These are phyloP conservation scores for Ditula angustiorana DNA, from an alignment of 2,888 invertebrate species.

Conservation along the genomic window DNA sequence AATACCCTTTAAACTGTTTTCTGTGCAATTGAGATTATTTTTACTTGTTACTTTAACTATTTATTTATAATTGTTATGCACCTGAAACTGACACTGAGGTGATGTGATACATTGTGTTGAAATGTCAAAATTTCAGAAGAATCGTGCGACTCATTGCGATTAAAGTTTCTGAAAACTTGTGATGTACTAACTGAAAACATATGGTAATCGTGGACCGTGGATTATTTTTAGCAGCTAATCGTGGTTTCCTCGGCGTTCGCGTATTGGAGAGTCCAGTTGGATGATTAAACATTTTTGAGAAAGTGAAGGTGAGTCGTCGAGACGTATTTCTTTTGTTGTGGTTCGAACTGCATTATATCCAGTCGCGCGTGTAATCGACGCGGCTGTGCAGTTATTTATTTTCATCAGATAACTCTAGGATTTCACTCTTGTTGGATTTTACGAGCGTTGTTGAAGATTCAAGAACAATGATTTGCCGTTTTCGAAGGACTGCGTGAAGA, in stretches of 20 bases:
- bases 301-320: slow-evolving; percentile 65
- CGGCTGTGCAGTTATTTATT: slow-evolving; percentile 40
- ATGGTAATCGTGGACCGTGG: slow-evolving; percentile 51
- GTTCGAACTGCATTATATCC: slow-evolving; percentile 43
- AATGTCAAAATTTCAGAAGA: slow-evolving; percentile 82
- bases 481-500: neutral
- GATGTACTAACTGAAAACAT: slow-evolving; percentile 60
- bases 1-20: neutral
- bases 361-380: slow-evolving; percentile 46
- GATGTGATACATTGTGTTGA: slow-evolving; percentile 62
- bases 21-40: slow-evolving; percentile 11
- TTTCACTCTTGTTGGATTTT: slow-evolving; percentile 46
- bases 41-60: slow-evolving; percentile 3
- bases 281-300: slow-evolving; percentile 71
- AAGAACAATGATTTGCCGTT: slow-evolving; percentile 9
- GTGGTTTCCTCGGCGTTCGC: slow-evolving; percentile 9
- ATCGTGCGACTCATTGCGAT: slow-evolving; percentile 72
- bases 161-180: slow-evolving; percentile 64
- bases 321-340: slow-evolving; percentile 63
- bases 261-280: slow-evolving; percentile 50
- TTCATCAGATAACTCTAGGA: slow-evolving; percentile 30
- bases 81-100: neutral
- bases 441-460: slow-evolving; percentile 13
- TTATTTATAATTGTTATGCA: slow-evolving; percentile 5
- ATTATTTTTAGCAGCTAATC: slow-evolving; percentile 24